Conservation (phyloP, 2,113 vertebrate genomes). For the Lophura nycthemera region DNA sequence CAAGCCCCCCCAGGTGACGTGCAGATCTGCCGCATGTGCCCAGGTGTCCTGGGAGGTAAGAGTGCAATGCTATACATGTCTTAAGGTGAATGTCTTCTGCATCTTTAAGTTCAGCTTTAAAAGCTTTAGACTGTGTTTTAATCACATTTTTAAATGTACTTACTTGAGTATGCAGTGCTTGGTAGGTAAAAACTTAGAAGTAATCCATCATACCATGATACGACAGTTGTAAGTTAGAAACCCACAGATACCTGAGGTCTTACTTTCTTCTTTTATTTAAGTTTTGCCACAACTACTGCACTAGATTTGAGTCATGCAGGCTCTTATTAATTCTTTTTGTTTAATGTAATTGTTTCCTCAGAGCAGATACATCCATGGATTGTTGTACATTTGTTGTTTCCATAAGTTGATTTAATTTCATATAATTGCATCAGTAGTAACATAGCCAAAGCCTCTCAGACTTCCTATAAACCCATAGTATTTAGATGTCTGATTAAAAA, state of each 20-base stretch:
- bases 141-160: neutral
- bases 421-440: conserved; percentile 33
- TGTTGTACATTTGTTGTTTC: neutral
- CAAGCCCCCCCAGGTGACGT: conserved; percentile 84
- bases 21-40: conserved; percentile 91
- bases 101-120: neutral
- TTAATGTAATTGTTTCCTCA: neutral
- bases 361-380: neutral
- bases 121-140: neutral
- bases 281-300: neutral
- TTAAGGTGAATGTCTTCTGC: neutral
- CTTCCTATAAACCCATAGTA: conserved; percentile 8
- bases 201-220: neutral
- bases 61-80: rapidly evolving
- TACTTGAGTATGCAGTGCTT: neutral
- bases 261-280: neutral
- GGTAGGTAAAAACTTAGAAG: neutral
- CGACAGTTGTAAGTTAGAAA: neutral
- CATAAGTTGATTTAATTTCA: conserved; percentile 21
- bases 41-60: conserved; percentile 95
- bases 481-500: neutral
- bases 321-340: neutral
- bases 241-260: neutral
- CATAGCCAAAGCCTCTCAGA: conserved; percentile 22
- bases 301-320: neutral